Base-by-base conservation (phyloP, 1,140 invertebrate genomes). In the Panagrolaimus sp. region DNA sequence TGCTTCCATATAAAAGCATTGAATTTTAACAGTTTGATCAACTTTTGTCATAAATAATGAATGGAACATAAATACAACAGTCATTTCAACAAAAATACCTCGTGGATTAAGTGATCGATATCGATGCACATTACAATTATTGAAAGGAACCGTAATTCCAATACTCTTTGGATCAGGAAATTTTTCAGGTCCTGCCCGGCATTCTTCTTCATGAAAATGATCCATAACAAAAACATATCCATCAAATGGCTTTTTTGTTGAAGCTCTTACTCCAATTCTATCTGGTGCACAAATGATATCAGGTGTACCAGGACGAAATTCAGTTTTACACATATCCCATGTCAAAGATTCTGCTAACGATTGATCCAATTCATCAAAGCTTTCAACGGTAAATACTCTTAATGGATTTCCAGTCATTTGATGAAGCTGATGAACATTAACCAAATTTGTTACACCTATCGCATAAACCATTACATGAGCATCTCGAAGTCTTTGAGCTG, bases 1-100 rank as follows among this genome's bases (percentile, higher is more conserved):
- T 4, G 80, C 81, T 74, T 82, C 80, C 80, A 82, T 82, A 65
- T 82, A 82, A 70, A 82, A 82, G 62, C 80, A 82, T 74, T 82
- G 80, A 42, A 82, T 72, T 62, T 82, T 82, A 3, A 82, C 79
- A 44, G 72, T 82, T 66, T 82, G 80, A 70, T 82, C 80, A 3
- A 82, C 70, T 72, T 83, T 82, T 14, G 80, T 82, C 80, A 82
- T 82, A 65, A 82, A 81, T 27, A 78, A 51, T 42, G 76, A 71
- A 71, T 82, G 80, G 53, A 82, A 82, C 80, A 82, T 82, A 63
- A 82, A 83, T 5, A 82, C 81, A 48, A 82, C 71, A 13, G 81
- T 83, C 51, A 80, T 73, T 72, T 82, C 80, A n/a, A 82, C 80
- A 63, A 78, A 83, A 43, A 82, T 82, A 57, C 80, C 80, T 23